These are phyloP conservation scores for Mastomys coucha DNA, from an alignment of 2,113 vertebrate species.

Conservation along the genomic window DNA sequence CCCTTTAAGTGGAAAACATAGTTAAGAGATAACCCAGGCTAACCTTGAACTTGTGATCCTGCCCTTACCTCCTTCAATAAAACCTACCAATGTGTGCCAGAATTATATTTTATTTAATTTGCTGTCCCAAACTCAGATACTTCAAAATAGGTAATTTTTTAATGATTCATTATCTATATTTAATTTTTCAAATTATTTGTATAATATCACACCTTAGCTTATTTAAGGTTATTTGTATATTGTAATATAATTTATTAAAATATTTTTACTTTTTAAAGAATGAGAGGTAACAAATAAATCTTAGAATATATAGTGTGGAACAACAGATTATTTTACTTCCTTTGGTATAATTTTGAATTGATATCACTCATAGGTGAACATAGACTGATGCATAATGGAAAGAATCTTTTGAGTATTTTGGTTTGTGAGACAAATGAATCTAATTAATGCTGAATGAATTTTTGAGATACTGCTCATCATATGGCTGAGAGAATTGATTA, in stretches of 20 bases:
- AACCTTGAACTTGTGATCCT: too few relatives aligned
- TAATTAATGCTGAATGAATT: conserved; percentile 50
- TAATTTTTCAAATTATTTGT: neutral
- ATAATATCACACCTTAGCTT: neutral
- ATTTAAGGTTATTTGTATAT: neutral
- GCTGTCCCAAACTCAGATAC: neutral
- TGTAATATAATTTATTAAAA: conserved; percentile 29
- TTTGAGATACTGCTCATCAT: conserved; percentile 51
- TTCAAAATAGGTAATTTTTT: neutral
- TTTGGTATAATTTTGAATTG: conserved; percentile 40
- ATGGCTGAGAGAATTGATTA: conserved; percentile 70
- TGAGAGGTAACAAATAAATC: conserved; percentile 13
- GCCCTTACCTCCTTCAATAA: too few relatives aligned
- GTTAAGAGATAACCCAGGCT: neutral
- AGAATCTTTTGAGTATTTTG: conserved; percentile 42
- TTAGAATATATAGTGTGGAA: conserved; percentile 5
- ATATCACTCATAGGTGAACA: conserved; percentile 3
- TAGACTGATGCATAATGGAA: conserved; percentile 38
- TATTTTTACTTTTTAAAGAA: conserved; percentile 23
- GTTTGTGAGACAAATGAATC: conserved; percentile 57
- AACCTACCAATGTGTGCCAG: too few relatives aligned
- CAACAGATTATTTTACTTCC: conserved; percentile 29
- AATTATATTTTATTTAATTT: conserved; percentile 45
- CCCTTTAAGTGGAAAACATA: neutral
- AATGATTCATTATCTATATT: neutral